Base-by-base conservation (phyloP, 2,797 vertebrate species). In the Etheostoma nigrum region DNA sequence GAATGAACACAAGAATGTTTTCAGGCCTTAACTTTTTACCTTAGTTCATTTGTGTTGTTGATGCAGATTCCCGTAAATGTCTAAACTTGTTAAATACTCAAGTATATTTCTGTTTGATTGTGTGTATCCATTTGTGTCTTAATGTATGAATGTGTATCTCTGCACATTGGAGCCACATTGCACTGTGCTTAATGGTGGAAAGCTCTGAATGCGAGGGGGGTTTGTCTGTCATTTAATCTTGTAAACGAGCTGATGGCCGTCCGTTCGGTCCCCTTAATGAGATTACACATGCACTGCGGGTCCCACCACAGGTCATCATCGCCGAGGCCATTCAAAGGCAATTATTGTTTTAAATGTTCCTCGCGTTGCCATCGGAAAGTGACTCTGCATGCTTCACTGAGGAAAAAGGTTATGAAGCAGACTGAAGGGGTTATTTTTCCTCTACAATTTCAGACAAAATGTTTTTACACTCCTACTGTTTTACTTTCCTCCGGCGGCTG, bases 271-370 rank as follows among this genome's bases (percentile, higher is more conserved):
- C 84, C 80, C 92, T 40, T 94, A 96, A 94, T 94, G 92, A 95
- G 94, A 95, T 96, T 96, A 96, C 93, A 94, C 92, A 93, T 88
- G 92, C 93, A 91, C 93, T 78, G 76, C 86, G 89, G 92, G 91
- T 89, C 93, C 88, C 95, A 90, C 92, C 92, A 85, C 83, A 84
- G 95, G 94, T 95, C 95, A 94, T 88, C 78, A 78, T 91, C 69
- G 74, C 91, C 84, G 88, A 94, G 89, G 84, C 83, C 86, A 80
- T 88, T 88, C 90, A 92, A 92, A 93, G 91, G 92, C 93, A 89
- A 85, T 94, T 93, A 93, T 89, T 93, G 87, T 91, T 94, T 93
- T 88, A 92, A 92, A 92, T 89, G 85, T 89, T 90, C 69, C 84
- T 91, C 87, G 88, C 33, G 14, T 83, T 36, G 61, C 81, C 30